phyloP scores from a whole-genome alignment of 1,140 invertebrate genomes.

The Varroa destructor region DNA sequence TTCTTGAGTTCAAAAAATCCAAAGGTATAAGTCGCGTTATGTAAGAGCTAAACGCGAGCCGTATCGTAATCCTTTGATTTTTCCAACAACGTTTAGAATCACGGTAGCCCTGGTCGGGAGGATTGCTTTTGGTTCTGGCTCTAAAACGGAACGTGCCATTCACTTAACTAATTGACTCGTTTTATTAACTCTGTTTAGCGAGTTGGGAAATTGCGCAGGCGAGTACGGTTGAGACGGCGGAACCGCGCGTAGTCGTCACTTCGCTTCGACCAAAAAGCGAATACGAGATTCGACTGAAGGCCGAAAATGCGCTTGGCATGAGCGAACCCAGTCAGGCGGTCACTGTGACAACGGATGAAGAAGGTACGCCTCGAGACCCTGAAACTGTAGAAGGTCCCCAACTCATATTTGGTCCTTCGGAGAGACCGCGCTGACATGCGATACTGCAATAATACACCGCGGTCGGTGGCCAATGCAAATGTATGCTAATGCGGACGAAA shows the following conservation, averaged over 20 bases:
- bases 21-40: constrained; percentile 52
- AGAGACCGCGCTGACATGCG: constrained; percentile 30
- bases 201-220: constrained; percentile 15
- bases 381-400: neutral
- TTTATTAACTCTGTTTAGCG: neutral
- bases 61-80: constrained; percentile 15
- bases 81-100: too few species aligned
- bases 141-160: neutral
- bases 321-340: constrained; percentile 71
- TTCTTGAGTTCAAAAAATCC: constrained; percentile 79
- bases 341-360: constrained; percentile 69
- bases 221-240: constrained; percentile 22
- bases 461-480: constrained; percentile 56
- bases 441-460: constrained; percentile 43
- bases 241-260: constrained; percentile 5
- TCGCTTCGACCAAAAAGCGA: constrained; percentile 11
- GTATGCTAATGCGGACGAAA: constrained; percentile 73
- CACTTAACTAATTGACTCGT: neutral
- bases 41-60: neutral
- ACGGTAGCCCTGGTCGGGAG: neutral
- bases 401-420: constrained; percentile 24
- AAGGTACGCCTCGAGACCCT: constrained; percentile 46
- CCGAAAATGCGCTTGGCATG: constrained; percentile 45
- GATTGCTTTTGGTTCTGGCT: neutral
- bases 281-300: constrained; percentile 31